Percentiles rank a stretch among this genome's conserved stretches.
Conservation (phyloP, 2,113 vertebrate genomes). For the human region DNA sequence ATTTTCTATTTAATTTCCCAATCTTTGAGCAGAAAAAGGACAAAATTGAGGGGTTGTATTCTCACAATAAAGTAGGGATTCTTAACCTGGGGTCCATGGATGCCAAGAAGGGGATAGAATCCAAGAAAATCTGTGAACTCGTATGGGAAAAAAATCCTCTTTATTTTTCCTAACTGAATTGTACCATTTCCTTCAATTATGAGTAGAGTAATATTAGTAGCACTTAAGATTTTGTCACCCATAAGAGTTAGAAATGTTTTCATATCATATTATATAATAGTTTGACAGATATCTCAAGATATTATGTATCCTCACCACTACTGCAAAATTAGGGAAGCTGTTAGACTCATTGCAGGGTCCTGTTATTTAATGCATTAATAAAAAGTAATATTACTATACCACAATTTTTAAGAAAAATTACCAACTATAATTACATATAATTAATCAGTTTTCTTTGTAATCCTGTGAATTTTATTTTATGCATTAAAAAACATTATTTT, state of each 20-base stretch:
- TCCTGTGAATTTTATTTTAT: constrained; percentile 34
- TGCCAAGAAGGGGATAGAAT: background rate
- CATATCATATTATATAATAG: background rate
- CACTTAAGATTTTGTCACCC: background rate
- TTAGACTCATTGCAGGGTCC: background rate
- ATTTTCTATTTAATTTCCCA: background rate
- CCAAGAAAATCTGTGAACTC: background rate
- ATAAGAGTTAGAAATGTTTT: background rate
- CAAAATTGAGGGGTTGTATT: background rate
- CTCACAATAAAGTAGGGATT: background rate
- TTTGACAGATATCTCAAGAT: background rate
- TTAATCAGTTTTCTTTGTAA: constrained; percentile 5
- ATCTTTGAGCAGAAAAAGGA: background rate
- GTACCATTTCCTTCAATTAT: background rate
- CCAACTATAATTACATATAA: background rate
- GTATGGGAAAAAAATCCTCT: background rate
- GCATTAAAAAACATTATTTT: background rate
- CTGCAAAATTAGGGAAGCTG: background rate
- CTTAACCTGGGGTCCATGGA: background rate
- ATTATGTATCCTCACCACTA: background rate
- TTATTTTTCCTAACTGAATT: background rate
- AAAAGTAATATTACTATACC: background rate
- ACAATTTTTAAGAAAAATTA: constrained; percentile 4
- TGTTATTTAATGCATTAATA: background rate
- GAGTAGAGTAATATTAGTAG: background rate